These are phyloP conservation scores for Philotrypesis tridentata DNA, from an alignment of 1,140 invertebrate genomes.

Conservation along the genomic window DNA sequence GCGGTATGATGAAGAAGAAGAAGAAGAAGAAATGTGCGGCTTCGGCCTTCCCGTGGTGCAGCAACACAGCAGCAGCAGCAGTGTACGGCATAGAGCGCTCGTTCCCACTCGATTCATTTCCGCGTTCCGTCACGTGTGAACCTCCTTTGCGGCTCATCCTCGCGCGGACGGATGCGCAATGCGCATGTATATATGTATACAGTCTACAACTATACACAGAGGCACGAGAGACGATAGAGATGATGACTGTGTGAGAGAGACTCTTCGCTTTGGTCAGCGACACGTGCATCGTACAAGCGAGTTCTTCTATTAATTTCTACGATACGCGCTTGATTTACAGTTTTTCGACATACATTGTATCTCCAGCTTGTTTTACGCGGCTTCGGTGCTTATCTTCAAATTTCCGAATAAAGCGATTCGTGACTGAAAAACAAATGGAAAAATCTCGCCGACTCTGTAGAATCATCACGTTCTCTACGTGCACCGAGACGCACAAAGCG, in stretches of 20 bases:
- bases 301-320: neutral
- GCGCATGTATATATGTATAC: neutral
- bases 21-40: neutral
- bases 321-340: neutral
- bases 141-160: constrained; percentile 42
- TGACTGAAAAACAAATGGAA: neutral
- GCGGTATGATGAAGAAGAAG: no score
- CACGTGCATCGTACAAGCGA: neutral
- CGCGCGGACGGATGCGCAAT: neutral
- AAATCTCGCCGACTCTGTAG: neutral
- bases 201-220: neutral
- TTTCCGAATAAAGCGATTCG: no score
- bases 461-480: neutral
- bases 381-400: no score
- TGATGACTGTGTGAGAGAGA: neutral
- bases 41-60: neutral
- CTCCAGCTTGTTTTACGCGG: no score
- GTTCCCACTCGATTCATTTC: constrained; percentile 57
- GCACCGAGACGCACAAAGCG: neutral
- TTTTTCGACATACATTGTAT: no score
- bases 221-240: neutral
- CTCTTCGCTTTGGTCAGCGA: neutral
- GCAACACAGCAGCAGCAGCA: no score
- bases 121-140: constrained; percentile 64
- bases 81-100: neutral